Percentiles rank a stretch among this genome's conserved stretches.
These are phyloP conservation scores for Loriculus beryllinus DNA, from an alignment of 2,797 vertebrate genomes.

Conservation along the genomic window DNA sequence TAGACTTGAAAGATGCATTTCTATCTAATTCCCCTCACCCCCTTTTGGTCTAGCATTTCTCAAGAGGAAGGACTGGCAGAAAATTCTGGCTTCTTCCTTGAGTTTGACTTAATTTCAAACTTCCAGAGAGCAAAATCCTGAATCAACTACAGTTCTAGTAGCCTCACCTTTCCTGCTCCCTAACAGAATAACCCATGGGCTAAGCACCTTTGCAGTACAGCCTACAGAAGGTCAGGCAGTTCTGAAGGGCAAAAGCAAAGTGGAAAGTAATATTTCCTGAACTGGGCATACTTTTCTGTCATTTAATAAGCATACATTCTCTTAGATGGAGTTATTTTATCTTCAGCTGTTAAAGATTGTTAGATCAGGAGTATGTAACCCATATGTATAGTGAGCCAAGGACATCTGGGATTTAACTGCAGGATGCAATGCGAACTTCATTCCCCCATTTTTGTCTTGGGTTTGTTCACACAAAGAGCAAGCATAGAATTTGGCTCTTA, in stretches of 20 bases:
- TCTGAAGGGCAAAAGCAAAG: slow-evolving; percentile 6
- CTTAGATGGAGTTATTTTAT: background rate
- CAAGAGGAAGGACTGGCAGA: background rate
- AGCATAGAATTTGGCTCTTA: background rate
- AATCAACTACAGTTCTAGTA: background rate
- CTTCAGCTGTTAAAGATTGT: slow-evolving; percentile 4
- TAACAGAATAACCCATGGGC: background rate
- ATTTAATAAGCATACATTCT: background rate
- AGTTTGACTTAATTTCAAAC: background rate
- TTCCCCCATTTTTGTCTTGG: background rate
- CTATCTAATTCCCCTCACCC: background rate
- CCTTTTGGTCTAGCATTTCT: background rate
- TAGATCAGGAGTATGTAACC: slow-evolving; percentile 15
- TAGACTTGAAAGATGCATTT: background rate
- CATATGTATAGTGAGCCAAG: background rate
- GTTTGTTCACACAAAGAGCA: background rate
- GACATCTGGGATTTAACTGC: background rate
- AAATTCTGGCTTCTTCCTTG: background rate
- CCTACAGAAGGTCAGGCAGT: background rate
- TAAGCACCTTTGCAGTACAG: background rate
- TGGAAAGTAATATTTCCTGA: background rate
- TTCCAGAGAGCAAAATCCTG: background rate
- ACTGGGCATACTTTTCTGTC: background rate
- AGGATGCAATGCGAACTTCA: background rate
- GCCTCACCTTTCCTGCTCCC: background rate